Conservation (phyloP, 2,113 vertebrate genomes). For the Psilopsiagon aymara region DNA sequence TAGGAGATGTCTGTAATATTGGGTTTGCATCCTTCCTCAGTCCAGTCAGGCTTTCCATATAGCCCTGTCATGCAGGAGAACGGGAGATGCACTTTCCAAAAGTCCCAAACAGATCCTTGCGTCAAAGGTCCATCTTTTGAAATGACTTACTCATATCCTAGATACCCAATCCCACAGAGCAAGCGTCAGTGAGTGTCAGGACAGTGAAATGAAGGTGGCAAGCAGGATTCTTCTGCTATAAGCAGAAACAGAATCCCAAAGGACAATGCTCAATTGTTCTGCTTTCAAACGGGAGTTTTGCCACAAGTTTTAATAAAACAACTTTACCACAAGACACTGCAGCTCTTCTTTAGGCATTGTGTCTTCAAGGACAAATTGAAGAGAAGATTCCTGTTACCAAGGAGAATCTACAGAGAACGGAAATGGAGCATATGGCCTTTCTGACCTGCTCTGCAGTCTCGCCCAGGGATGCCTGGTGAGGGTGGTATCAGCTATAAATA, state of each 20-base stretch:
- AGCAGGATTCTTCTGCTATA: background rate
- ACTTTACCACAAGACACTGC: background rate
- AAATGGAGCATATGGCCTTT: background rate
- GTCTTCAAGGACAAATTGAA: background rate
- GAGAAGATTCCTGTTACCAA: background rate
- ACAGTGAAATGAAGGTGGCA: background rate
- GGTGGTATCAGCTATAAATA: background rate
- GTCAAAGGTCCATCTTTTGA: background rate
- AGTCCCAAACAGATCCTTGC: background rate
- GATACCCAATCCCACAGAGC: background rate
- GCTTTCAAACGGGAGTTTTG: background rate
- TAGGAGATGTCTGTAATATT: background rate
- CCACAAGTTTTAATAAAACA: background rate
- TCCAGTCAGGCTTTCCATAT: background rate
- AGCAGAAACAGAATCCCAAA: background rate
- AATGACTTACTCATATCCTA: fast-evolving
- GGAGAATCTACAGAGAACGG: background rate
- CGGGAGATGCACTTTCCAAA: background rate
- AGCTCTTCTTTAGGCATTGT: background rate
- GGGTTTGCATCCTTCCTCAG: background rate
- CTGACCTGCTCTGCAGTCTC: background rate
- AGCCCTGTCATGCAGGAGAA: background rate
- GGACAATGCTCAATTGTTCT: background rate
- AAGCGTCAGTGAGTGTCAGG: background rate
- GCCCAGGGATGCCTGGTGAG: background rate